Percentiles rank a stretch among this genome's conserved stretches.
Evolutionary conservation across 2,888 invertebrate species (phyloP).

Genomic region (Xestia ashworthii): DNA sequence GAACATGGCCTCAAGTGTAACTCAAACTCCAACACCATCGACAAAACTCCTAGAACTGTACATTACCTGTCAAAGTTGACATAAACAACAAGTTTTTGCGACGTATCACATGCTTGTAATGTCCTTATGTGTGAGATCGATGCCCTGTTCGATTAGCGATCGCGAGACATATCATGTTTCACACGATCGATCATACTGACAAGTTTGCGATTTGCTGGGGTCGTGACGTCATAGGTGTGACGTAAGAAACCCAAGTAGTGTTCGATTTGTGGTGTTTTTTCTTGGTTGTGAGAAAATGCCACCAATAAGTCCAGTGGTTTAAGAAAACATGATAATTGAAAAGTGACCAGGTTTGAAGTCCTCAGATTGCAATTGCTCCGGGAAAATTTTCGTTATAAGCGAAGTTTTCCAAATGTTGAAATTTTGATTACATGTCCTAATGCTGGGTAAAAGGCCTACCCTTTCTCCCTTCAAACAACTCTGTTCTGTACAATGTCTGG

Average conservation of each 20-base stretch:
- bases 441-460: no score
- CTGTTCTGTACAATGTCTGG: no score
- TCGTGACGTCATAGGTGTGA: constrained; percentile 36
- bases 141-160: constrained; percentile 49
- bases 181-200: constrained; percentile 56
- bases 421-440: no score
- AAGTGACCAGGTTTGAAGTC: not conserved
- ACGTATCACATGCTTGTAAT: constrained; percentile 43
- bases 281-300: not conserved
- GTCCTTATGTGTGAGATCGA: constrained; percentile 54
- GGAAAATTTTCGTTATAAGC: not conserved
- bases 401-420: not conserved
- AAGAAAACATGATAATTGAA: not conserved
- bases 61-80: constrained; percentile 37
- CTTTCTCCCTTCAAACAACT: no score
- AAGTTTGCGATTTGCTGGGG: constrained; percentile 34
- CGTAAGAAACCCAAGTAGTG: not conserved
- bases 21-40: constrained; percentile 5
- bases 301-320: not conserved
- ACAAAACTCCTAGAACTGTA: constrained; percentile 11
- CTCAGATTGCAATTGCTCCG: not conserved
- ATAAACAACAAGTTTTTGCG: constrained; percentile 53
- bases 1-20: constrained; percentile 2
- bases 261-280: not conserved
- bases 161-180: constrained; percentile 55